Percentiles rank a stretch among this genome's conserved stretches.
Conservation (phyloP, 2,113 vertebrate genomes). For the Salvelinus alpinus region DNA sequence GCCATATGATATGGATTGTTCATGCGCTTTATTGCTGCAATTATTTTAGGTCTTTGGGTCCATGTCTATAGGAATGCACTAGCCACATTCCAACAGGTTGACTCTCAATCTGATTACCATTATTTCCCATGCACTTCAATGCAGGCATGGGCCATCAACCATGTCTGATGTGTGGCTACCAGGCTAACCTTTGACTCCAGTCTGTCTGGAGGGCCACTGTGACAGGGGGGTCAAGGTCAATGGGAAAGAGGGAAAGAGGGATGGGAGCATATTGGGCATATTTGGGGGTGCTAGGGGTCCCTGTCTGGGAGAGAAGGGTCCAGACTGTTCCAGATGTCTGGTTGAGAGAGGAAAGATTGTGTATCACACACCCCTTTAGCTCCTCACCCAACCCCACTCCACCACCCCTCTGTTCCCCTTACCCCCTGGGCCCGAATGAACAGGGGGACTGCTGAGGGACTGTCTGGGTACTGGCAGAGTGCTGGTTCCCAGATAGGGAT, state of each 20-base stretch:
- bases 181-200: constrained; percentile 72
- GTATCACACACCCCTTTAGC: constrained; percentile 41
- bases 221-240: constrained; percentile 72
- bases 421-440: constrained; percentile 45
- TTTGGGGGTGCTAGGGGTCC: constrained; percentile 54
- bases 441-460: constrained; percentile 30
- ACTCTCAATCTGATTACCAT: constrained; percentile 61
- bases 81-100: constrained; percentile 67
- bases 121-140: constrained; percentile 53
- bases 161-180: constrained; percentile 72
- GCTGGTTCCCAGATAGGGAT: constrained; percentile 47
- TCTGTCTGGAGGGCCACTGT: constrained; percentile 68
- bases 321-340: constrained; percentile 73
- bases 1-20: too few relatives aligned
- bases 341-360: constrained; percentile 39
- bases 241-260: constrained; percentile 46
- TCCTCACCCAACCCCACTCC: constrained; percentile 23
- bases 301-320: constrained; percentile 68
- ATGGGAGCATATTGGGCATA: constrained; percentile 27
- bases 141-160: constrained; percentile 59
- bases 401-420: constrained; percentile 44
- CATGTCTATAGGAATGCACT: constrained; percentile 60
- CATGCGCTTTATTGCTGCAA: background rate
- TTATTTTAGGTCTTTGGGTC: constrained; percentile 7
- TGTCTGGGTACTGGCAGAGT: constrained; percentile 27